phyloP scores from a whole-genome alignment of 2,888 invertebrate genomes.

The Diploptera punctata region DNA sequence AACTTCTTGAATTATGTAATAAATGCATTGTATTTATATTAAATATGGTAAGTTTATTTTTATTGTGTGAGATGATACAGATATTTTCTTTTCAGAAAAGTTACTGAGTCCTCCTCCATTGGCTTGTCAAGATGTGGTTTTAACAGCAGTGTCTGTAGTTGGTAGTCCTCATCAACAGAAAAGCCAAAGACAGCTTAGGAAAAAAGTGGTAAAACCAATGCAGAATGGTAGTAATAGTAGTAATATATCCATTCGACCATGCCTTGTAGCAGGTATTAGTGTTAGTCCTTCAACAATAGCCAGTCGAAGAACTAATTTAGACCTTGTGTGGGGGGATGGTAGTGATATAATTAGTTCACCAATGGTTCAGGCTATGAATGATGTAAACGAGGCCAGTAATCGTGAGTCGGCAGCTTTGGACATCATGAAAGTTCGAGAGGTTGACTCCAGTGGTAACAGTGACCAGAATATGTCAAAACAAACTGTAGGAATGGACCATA shows the following conservation, averaged over 20 bases:
- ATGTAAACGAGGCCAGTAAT: constrained; percentile 73
- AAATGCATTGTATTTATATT: no score
- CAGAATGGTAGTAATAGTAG: background rate
- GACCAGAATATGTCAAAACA: background rate
- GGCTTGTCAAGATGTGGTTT: constrained; percentile 49
- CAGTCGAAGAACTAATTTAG: constrained; percentile 23
- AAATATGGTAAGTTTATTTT: no score
- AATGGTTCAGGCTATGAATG: constrained; percentile 77
- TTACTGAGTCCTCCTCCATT: constrained; percentile 42
- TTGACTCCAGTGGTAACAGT: constrained; percentile 7
- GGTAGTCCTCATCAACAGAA: constrained; percentile 48
- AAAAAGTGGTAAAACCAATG: background rate
- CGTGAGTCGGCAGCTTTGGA: constrained; percentile 53
- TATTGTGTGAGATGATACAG: no score
- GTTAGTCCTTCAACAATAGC: constrained; percentile 32
- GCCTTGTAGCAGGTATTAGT: constrained; percentile 51
- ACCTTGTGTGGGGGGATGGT: constrained; percentile 38
- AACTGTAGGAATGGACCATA: constrained; percentile 49
- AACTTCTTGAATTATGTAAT: no score
- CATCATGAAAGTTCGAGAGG: constrained; percentile 58
- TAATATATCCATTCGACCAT: constrained; percentile 46
- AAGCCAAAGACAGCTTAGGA: constrained; percentile 4
- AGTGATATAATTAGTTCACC: constrained; percentile 42
- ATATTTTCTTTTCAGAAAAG: constrained; percentile 43
- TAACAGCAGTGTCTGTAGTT: constrained; percentile 59